Conservation (phyloP, 2,113 vertebrate species). For the Scomber japonicus region DNA sequence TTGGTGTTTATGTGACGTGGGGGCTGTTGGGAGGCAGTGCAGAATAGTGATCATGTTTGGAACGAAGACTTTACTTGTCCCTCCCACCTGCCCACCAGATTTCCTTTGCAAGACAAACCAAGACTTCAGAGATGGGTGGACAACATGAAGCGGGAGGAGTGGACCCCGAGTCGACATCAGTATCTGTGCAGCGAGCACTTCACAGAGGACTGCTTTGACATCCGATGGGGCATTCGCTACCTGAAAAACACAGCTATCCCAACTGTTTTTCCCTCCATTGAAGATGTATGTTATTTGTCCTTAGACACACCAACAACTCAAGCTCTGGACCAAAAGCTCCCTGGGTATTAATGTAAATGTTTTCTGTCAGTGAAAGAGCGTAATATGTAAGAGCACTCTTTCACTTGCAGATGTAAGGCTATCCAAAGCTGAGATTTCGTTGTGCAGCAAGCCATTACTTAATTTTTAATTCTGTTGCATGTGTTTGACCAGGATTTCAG, state of each 20-base stretch:
- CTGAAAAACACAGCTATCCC: slow-evolving; percentile 89
- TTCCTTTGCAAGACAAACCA: slow-evolving; percentile 89
- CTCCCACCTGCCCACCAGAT: slow-evolving; percentile 71
- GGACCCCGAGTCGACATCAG: slow-evolving; percentile 92
- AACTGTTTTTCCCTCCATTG: slow-evolving; percentile 86
- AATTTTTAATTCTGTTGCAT: neutral
- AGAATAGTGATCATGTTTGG: neutral
- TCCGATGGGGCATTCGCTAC: slow-evolving; percentile 92
- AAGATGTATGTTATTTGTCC: slow-evolving; percentile 71
- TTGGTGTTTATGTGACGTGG: too few species aligned
- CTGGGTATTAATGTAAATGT: too few species aligned
- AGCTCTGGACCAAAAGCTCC: neutral
- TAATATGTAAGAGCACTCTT: neutral
- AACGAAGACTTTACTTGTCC: neutral
- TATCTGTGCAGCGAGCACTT: slow-evolving; percentile 92
- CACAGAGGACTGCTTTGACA: slow-evolving; percentile 89
- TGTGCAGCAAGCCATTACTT: neutral
- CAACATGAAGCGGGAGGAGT: slow-evolving; percentile 89
- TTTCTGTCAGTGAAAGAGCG: neutral
- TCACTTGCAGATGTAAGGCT: neutral
- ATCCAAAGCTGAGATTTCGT: neutral
- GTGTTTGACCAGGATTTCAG: too few species aligned
- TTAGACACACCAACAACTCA: neutral
- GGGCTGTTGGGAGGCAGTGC: neutral
- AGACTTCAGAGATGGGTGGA: slow-evolving; percentile 90